Evolutionary conservation across 2,113 vertebrate species (phyloP).

Genomic region (Ariopsis seemanni): DNA sequence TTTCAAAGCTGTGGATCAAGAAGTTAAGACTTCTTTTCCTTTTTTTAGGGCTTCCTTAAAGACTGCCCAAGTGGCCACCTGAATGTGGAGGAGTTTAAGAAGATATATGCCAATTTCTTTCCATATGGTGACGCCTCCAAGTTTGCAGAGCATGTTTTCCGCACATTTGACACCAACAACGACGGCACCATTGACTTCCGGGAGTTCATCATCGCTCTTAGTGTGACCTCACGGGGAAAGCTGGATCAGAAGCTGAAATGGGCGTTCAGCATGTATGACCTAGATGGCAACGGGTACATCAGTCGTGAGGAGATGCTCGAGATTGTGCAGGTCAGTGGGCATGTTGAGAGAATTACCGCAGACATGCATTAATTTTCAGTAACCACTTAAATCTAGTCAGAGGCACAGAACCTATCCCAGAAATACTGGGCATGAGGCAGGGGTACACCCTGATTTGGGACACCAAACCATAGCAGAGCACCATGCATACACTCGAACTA

Average conservation of each 20-base stretch:
- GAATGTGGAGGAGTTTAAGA: conserved; percentile 98
- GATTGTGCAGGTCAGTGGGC: conserved; percentile 87
- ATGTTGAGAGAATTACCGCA: not conserved
- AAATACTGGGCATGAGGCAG: not conserved
- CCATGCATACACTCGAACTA: not conserved
- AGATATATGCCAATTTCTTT: conserved; percentile 99
- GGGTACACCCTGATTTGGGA: not conserved
- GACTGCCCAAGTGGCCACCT: conserved; percentile 97
- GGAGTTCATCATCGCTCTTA: conserved; percentile 99
- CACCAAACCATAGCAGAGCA: not conserved
- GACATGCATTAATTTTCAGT: not conserved
- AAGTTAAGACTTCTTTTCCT: not conserved
- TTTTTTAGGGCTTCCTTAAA: conserved; percentile 89
- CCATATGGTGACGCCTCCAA: conserved; percentile 97
- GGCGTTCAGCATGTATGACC: conserved; percentile 99
- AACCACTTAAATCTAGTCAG: not conserved
- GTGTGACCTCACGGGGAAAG: conserved; percentile 94
- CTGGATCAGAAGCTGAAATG: conserved; percentile 99
- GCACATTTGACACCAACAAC: conserved; percentile 95
- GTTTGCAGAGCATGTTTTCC: conserved; percentile 97
- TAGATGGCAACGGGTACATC: conserved; percentile 98
- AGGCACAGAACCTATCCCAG: not conserved
- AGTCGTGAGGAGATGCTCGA: conserved; percentile 98
- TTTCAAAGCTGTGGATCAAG: not conserved
- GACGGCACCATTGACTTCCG: conserved; percentile 98